phyloP scores from a whole-genome alignment of 2,113 vertebrate species.

The Apodemus speciosus region DNA sequence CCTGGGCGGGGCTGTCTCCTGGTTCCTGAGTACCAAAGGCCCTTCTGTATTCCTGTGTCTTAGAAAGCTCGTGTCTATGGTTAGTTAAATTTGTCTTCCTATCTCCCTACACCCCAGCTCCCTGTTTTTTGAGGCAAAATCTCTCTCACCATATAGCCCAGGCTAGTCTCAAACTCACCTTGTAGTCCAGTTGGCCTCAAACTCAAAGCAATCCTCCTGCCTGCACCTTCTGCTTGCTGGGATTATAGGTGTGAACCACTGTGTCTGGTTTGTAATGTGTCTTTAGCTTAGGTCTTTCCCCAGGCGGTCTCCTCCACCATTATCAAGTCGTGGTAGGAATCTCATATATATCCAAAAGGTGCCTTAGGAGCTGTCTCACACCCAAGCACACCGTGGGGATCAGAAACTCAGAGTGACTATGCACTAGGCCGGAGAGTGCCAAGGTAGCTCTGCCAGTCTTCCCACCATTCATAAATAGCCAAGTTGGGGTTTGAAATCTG shows the following conservation, averaged over 20 bases:
- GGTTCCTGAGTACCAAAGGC: not conserved
- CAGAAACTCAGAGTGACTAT: not conserved
- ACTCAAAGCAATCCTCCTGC: not conserved
- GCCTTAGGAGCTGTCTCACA: not conserved
- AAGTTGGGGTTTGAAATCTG: not conserved
- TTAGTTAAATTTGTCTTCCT: not conserved
- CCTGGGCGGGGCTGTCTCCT: not conserved
- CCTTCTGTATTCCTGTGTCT: not conserved
- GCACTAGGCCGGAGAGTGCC: not conserved
- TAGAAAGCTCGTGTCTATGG: not conserved
- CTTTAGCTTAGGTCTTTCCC: constrained; percentile 13
- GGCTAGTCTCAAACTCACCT: not conserved
- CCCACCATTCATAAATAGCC: not conserved
- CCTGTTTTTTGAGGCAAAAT: not conserved
- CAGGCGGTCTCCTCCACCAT: not conserved
- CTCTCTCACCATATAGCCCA: no score
- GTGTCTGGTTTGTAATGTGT: not conserved
- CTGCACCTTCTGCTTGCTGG: not conserved
- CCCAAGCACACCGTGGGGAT: not conserved
- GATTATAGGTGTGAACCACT: not conserved
- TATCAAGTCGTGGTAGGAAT: not conserved
- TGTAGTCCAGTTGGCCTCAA: not conserved
- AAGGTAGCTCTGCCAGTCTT: not conserved
- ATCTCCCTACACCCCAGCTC: not conserved
- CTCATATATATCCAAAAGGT: not conserved